Conservation (phyloP, 2,888 invertebrate genomes). For the Hoplodrina ambigua region DNA sequence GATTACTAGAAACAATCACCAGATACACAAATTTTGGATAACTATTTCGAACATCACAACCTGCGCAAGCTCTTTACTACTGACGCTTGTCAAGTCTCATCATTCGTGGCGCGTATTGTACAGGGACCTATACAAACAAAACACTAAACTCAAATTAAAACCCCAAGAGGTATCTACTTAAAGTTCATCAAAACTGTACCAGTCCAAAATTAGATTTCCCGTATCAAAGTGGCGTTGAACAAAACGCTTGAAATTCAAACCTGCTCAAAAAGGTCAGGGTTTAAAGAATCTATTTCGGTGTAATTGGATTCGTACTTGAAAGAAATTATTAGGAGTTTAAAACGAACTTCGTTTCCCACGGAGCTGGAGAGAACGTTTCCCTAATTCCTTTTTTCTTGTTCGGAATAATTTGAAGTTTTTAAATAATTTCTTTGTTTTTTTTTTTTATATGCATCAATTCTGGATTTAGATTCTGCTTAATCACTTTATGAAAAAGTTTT, state of each 20-base stretch:
- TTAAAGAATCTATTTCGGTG: constrained; percentile 26
- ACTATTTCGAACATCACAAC: too few relatives aligned
- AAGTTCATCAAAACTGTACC: not conserved
- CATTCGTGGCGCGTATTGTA: too few relatives aligned
- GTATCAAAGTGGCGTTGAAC: constrained; percentile 2
- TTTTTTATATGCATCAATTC: constrained; percentile 6
- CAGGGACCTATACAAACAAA: too few relatives aligned
- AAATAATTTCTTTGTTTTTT: not conserved
- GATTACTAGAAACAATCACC: too few relatives aligned
- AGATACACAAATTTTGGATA: too few relatives aligned
- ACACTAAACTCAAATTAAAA: not conserved
- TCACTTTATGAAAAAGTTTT: not conserved
- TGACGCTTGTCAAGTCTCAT: too few relatives aligned
- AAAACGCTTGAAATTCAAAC: constrained; percentile 13
- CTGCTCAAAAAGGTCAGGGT: constrained; percentile 13
- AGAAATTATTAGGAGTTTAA: constrained; percentile 38
- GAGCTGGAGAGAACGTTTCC: constrained; percentile 30
- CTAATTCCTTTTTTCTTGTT: constrained; percentile 38
- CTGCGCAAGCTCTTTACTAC: too few relatives aligned
- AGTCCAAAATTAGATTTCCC: constrained; percentile 3
- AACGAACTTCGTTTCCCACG: constrained; percentile 27
- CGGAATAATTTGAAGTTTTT: constrained; percentile 17
- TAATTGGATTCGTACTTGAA: constrained; percentile 48
- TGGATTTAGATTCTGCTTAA: not conserved
- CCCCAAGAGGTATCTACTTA: not conserved